Evolutionary conservation across 2,888 invertebrate genomes (phyloP), one percentile per base, ranked within the genome.

Genomic region (Machimus rusticus): DNA sequence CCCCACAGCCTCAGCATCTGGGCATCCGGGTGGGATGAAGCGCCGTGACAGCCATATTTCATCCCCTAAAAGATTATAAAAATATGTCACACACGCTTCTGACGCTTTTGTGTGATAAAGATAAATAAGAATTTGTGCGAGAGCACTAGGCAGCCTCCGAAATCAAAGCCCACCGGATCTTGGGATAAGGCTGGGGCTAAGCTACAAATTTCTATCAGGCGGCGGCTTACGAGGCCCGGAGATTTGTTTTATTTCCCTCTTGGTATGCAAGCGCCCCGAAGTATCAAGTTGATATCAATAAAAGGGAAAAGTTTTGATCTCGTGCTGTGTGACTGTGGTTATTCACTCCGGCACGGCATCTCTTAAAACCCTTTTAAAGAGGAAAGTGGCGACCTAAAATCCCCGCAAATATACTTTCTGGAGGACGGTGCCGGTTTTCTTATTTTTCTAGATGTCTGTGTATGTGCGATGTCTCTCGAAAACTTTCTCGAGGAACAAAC

Each of bases 161-260:
- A 82, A 82, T 66, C 82, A 82, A 82, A 82, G 57, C 82, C 82
- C 82, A 37, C 19, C 82, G 57, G 57, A 57, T 82, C 66, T 14
- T 39, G n/a, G 82, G 82, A 82, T 82, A 82, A 82, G 57, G 82
- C 82, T 55, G 51, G 66, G 66, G 55, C 82, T 82, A 82, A 82
- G 82, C 82, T 82, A 82, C 82, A 82, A 82, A 82, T 82, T 82
- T 82, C 57, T 82, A 34, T 57, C 57, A 57, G 57, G 39, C 37
- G 37, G 23, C 8, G 34, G 57, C 34, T 57, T 82, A 82, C 57
- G 66, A 1, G 39, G 8, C 37, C 23, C 55, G n/a, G 23, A 82
- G 57, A 82, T 82, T 82, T 82, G 82, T 82, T 82, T 82, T 82
- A 82, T 82, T 82, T 82, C 82, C 57, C 82, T 82, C 66, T 82